Conservation (phyloP, 1,140 invertebrate species). For the Nebria ingens region DNA sequence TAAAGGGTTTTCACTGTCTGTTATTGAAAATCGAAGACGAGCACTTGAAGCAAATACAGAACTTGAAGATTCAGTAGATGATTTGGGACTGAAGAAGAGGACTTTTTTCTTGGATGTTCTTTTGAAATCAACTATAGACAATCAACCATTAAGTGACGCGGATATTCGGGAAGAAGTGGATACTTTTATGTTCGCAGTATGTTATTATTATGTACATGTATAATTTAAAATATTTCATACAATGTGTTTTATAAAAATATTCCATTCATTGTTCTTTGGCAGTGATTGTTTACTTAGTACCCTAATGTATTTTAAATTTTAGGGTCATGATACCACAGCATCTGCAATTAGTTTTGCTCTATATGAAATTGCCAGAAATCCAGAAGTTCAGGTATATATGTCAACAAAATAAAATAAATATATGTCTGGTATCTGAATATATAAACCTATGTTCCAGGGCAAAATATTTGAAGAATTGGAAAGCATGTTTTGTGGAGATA, state of each 20-base stretch:
- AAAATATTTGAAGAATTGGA: constrained; percentile 36
- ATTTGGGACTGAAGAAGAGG: constrained; percentile 42
- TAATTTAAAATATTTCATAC: background rate
- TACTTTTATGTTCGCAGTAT: constrained; percentile 68
- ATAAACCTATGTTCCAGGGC: constrained; percentile 36
- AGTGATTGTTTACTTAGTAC: too few species aligned
- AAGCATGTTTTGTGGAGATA: constrained; percentile 19
- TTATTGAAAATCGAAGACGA: constrained; percentile 36
- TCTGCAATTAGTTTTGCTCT: constrained; percentile 45
- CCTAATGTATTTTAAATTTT: constrained; percentile 8
- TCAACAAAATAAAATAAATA: background rate
- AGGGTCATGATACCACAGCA: constrained; percentile 52
- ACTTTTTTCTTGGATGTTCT: constrained; percentile 69
- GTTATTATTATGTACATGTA: constrained; percentile 12
- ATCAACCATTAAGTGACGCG: constrained; percentile 43
- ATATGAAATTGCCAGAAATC: constrained; percentile 46
- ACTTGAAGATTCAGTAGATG: background rate
- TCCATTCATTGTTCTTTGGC: too few species aligned
- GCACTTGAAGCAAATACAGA: constrained; percentile 14
- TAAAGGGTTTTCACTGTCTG: constrained; percentile 54
- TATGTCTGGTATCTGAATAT: background rate
- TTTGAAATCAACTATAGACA: constrained; percentile 47
- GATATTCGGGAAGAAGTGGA: constrained; percentile 64
- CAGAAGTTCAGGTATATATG: constrained; percentile 38
- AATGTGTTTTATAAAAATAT: too few species aligned